phyloP scores from a whole-genome alignment of 2,113 vertebrate species.

The Capreolus pygargus region DNA sequence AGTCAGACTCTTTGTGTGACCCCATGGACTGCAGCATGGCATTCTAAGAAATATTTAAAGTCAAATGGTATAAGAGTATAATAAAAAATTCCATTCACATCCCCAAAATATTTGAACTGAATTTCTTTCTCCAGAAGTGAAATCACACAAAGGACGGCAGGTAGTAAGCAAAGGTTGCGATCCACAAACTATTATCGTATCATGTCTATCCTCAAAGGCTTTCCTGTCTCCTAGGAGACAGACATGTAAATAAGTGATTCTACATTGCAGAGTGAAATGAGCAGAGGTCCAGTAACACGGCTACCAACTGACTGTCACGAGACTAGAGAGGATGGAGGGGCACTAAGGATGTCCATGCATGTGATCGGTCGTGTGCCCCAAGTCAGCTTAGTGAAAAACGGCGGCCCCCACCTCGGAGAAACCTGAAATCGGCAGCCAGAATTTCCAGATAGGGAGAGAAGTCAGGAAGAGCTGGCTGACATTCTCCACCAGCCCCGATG shows the following conservation, averaged over 20 bases:
- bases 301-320: accelerated
- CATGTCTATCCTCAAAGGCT: conserved; percentile 29
- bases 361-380: background rate
- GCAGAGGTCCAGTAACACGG: background rate
- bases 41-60: background rate
- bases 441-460: background rate
- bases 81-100: background rate
- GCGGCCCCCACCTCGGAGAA: background rate
- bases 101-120: background rate
- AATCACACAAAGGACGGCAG: background rate
- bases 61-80: background rate
- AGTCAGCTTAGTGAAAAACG: background rate
- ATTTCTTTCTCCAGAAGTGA: conserved; percentile 20
- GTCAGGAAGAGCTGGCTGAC: background rate
- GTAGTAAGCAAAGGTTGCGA: background rate
- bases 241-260: background rate
- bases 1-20: background rate
- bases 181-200: conserved; percentile 20
- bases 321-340: background rate
- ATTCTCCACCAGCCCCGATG: accelerated
- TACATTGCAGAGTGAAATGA: background rate
- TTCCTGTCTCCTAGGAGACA: conserved; percentile 63
- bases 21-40: background rate
- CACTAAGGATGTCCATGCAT: too few species aligned
- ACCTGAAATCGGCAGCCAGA: background rate